A percentile compares a stretch with the other conserved stretches of the same genome.
Conservation (phyloP, 2,113 vertebrate genomes). For the Alligator mississippiensis region DNA sequence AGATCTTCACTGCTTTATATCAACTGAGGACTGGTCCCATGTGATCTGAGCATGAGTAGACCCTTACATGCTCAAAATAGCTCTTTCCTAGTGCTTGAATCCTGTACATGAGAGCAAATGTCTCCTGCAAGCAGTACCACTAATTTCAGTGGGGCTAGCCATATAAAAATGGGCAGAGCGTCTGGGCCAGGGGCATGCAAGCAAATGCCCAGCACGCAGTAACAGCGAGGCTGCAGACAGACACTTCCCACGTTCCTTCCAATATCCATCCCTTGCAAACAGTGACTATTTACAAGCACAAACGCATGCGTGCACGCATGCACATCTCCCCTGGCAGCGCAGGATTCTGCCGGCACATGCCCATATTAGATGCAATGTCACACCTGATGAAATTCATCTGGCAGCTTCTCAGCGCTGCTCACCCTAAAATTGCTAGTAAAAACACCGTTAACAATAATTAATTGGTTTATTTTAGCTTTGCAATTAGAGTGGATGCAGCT, state of each 20-base stretch:
- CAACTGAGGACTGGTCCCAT: not conserved
- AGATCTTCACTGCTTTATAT: not conserved
- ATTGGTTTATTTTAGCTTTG: not conserved
- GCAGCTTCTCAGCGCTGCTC: not conserved
- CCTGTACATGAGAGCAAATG: not conserved
- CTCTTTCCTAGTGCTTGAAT: rapidly evolving
- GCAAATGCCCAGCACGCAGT: rapidly evolving
- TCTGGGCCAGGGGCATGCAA: not conserved
- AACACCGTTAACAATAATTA: not conserved
- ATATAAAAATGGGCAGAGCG: not conserved
- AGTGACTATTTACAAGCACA: rapidly evolving
- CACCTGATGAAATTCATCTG: not conserved
- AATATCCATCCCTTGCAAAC: not conserved
- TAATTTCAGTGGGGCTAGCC: not conserved
- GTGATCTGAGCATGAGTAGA: not conserved
- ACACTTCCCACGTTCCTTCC: not conserved
- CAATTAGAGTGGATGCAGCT: not conserved
- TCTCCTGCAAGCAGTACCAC: too few species aligned
- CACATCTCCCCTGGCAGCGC: rapidly evolving
- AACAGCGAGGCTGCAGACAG: not conserved
- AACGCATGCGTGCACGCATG: not conserved
- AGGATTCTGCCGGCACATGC: not conserved
- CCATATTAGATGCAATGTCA: not conserved
- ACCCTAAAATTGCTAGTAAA: not conserved
- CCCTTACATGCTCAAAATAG: not conserved